These are phyloP conservation scores for Magallana ariakensis DNA, from an alignment of 1,140 invertebrate species.

Conservation along the genomic window DNA sequence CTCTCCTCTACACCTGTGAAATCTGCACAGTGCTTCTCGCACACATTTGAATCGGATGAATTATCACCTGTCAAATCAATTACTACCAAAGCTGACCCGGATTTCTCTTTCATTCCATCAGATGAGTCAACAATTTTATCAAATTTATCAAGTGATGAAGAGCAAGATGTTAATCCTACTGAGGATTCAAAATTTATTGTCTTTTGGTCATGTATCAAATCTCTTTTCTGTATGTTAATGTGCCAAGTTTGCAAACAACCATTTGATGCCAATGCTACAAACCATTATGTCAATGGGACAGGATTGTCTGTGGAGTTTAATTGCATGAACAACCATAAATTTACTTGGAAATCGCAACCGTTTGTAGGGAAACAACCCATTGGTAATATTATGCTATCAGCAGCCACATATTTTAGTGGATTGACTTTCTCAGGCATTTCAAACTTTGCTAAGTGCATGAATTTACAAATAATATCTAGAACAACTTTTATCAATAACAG, in stretches of 20 bases:
- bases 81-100: neutral
- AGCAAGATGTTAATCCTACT: neutral
- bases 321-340: neutral
- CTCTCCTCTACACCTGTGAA: no score
- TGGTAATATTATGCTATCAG: no score
- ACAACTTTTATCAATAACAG: neutral
- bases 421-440: no score
- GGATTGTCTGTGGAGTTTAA: neutral
- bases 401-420: no score
- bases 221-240: no score
- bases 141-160: neutral
- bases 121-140: neutral
- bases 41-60: neutral
- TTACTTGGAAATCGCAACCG: neutral
- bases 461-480: neutral
- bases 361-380: neutral
- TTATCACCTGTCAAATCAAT: neutral
- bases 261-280: neutral
- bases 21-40: no score
- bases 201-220: no score
- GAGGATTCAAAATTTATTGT: neutral
- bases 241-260: no score
- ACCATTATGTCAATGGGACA: neutral
- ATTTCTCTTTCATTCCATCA: neutral
- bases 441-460: no score